Evolutionary conservation across 2,797 vertebrate species (phyloP), one percentile per base, ranked within the genome.

Genomic region (Chelonia mydas): DNA sequence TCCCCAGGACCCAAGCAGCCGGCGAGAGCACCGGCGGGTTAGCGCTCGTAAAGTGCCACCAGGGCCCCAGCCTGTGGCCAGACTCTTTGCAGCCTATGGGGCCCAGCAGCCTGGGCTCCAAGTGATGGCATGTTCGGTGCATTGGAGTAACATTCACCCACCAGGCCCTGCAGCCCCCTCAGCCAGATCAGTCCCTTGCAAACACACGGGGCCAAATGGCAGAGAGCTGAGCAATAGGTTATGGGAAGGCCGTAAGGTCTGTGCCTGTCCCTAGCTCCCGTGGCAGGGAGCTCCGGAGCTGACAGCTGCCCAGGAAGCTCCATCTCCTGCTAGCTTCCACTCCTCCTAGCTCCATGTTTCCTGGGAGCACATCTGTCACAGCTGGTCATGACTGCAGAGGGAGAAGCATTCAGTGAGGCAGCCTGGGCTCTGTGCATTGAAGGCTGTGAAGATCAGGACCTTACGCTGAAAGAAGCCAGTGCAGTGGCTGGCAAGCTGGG

Each of bases 281-380:
- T 2, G 45, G 25, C 74, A 77, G 12, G 25, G 25, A 5, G 10
- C 4, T 59, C 59, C 47, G 0, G 8, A 37, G 31, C 53, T 3
- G 17, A 1, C 0, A 0, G 1, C 45, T 45, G 3, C 1, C 72
- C 3, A 33, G 65, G 68, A 0, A 49, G 0, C 5, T 37, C 5
- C 61, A 57, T 19, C 65, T 93, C 68, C 0, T 0, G 15, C 47
- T 19, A 21, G 54, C 79, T 16, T 49, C 77, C 12, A 7, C 23
- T 45, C 25, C 45, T 45, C 45, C 91, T 83, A 11, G 59, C 50
- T 84, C 54, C 0, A 0, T n/a, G 23, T 74, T 23, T 74, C 72
- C 41, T 76, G 72, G 45, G 25, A 47, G 41, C 41, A 45, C 37
- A 41, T 21, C 68, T 68, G 61, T 65, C 61, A 19, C 68, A 41